A percentile compares a stretch with the other conserved stretches of the same genome.
Conservation (phyloP, 2,888 invertebrate species). For the Sepioteuthis lessoniana region DNA sequence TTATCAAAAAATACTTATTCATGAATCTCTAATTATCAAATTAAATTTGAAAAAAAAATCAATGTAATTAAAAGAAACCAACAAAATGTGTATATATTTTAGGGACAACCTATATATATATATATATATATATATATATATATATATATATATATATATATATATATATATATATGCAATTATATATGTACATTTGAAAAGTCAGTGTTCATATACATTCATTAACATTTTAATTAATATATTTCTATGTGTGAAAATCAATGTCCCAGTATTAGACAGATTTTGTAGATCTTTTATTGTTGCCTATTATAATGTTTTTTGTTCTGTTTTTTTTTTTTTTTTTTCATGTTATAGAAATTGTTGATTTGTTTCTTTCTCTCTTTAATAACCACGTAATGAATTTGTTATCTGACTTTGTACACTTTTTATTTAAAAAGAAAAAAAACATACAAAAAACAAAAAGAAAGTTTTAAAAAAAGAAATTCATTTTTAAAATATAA, state of each 20-base stretch:
- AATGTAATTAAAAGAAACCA: too few relatives aligned
- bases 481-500: neutral
- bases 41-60: neutral
- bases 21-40: neutral
- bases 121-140: conserved; percentile 44
- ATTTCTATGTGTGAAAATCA: conserved; percentile 20
- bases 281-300: conserved; percentile 9
- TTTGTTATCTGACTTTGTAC: neutral
- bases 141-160: conserved; percentile 44
- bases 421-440: conserved; percentile 4
- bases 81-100: too few relatives aligned
- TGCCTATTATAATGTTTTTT: neutral
- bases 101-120: neutral
- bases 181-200: neutral
- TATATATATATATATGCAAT: conserved; percentile 48
- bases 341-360: conserved; percentile 25
- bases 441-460: neutral
- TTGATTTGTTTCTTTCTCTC: conserved; percentile 2
- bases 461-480: neutral
- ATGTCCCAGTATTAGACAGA: neutral
- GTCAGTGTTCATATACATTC: neutral
- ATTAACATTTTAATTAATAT: neutral
- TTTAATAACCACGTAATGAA: conserved; percentile 1
- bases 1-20: neutral
- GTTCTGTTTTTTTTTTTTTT: neutral